A percentile compares a stretch with the other conserved stretches of the same genome.
Conservation (phyloP, 2,797 vertebrate species). For the Mormyrops attenuatus region DNA sequence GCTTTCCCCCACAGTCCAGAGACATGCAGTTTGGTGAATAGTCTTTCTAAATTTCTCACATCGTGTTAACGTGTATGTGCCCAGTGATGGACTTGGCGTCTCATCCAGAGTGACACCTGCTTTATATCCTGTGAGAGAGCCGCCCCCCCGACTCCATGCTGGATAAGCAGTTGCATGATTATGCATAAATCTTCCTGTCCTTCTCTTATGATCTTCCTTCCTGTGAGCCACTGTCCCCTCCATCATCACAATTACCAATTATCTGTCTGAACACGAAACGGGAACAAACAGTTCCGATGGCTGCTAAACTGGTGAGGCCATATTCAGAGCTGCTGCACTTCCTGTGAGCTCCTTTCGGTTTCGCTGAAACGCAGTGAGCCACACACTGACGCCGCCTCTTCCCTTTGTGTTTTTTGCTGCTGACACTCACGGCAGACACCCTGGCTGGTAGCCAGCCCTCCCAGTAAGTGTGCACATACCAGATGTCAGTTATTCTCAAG, state of each 20-base stretch:
- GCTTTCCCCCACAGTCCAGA: not conserved
- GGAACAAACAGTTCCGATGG: not conserved
- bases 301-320: not conserved
- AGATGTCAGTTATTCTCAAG: not conserved
- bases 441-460: not conserved
- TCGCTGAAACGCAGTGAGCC: not conserved
- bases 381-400: not conserved
- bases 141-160: not conserved
- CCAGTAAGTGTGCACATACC: not conserved
- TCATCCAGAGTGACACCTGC: not conserved
- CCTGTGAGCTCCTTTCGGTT: not conserved
- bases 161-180: not conserved
- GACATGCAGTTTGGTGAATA: not conserved
- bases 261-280: not conserved
- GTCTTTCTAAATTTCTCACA: not conserved
- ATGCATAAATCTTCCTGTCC: not conserved
- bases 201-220: not conserved
- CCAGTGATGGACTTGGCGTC: not conserved
- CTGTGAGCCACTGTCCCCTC: not conserved
- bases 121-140: not conserved
- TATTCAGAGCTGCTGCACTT: not conserved
- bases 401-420: not conserved
- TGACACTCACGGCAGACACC: not conserved
- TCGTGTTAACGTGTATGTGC: not conserved
- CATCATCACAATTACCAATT: not conserved